Conservation (phyloP, 2,797 vertebrate species). For the Syngnathus acus region DNA sequence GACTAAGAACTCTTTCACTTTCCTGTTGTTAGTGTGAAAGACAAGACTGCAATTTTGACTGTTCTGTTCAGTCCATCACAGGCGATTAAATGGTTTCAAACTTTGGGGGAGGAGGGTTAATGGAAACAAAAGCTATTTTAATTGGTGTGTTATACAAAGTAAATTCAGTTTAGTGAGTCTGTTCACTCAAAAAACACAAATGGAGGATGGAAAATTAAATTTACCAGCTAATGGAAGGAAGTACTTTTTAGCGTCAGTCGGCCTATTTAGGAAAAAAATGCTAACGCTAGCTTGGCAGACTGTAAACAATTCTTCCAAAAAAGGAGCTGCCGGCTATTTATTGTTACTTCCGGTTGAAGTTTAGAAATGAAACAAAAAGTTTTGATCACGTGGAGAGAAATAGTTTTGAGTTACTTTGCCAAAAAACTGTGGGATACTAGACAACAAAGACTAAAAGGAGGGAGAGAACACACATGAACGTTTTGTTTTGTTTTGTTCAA, state of each 20-base stretch:
- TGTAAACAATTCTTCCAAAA: too few species aligned
- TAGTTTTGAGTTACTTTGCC: constrained; percentile 22
- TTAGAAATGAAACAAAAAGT: constrained; percentile 8
- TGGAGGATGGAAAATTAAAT: too few species aligned
- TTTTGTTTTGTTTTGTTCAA: constrained; percentile 11
- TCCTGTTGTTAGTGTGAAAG: not conserved
- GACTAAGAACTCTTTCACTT: not conserved
- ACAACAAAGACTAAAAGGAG: constrained; percentile 8
- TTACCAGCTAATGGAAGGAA: not conserved
- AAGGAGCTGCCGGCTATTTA: too few species aligned
- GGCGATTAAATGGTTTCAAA: too few species aligned
- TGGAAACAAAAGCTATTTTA: too few species aligned
- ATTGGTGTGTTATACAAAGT: not conserved
- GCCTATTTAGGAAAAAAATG: too few species aligned
- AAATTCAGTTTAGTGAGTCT: not conserved
- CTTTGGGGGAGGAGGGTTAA: too few species aligned
- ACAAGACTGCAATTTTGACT: too few species aligned
- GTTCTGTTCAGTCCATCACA: too few species aligned
- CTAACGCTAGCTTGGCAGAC: too few species aligned
- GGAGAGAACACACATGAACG: constrained; percentile 3
- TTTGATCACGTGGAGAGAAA: constrained; percentile 9
- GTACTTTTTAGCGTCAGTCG: not conserved
- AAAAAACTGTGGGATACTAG: constrained; percentile 1
- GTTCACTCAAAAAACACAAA: too few species aligned
- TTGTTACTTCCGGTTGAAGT: too few species aligned